Conservation (phyloP, 1,140 invertebrate genomes). For the Antheraea mylitta region DNA sequence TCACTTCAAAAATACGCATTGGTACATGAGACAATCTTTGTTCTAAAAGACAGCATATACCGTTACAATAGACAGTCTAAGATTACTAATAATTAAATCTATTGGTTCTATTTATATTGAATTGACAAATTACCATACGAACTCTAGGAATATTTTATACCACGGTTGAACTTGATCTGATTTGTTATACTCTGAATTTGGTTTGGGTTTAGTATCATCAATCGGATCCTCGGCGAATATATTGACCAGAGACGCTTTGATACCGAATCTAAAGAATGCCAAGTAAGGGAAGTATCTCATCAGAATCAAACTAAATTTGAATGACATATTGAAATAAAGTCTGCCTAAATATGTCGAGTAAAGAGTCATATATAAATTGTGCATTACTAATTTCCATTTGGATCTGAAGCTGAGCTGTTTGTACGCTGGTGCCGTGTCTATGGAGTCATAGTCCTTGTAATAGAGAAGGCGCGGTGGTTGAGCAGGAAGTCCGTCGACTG, state of each 20-base stretch:
- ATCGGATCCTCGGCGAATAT: conserved; percentile 60
- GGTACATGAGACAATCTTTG: no score
- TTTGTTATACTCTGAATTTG: conserved; percentile 53
- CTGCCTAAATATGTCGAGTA: conserved; percentile 48
- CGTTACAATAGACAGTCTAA: no score
- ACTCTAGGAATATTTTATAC: conserved; percentile 37
- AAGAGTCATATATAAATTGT: conserved; percentile 22
- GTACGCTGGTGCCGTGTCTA: conserved; percentile 43
- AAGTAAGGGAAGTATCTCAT: conserved; percentile 71
- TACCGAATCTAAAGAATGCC: conserved; percentile 60
- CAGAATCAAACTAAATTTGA: conserved; percentile 43
- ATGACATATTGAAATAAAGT: conserved; percentile 59
- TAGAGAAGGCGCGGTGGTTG: conserved; percentile 35
- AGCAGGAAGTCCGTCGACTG: conserved; percentile 35
- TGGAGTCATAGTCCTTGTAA: conserved; percentile 42
- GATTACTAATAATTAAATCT: no score
- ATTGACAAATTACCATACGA: conserved; percentile 33
- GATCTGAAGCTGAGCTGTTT: conserved; percentile 36
- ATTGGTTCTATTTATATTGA: no score
- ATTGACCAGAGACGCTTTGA: conserved; percentile 50
- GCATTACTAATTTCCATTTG: conserved; percentile 43
- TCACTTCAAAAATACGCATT: no score
- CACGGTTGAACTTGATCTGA: conserved; percentile 30
- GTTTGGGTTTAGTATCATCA: conserved; percentile 44
- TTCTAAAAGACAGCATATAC: no score